Evolutionary conservation across 2,797 vertebrate genomes (phyloP).

Genomic region (Cuniculus paca): DNA sequence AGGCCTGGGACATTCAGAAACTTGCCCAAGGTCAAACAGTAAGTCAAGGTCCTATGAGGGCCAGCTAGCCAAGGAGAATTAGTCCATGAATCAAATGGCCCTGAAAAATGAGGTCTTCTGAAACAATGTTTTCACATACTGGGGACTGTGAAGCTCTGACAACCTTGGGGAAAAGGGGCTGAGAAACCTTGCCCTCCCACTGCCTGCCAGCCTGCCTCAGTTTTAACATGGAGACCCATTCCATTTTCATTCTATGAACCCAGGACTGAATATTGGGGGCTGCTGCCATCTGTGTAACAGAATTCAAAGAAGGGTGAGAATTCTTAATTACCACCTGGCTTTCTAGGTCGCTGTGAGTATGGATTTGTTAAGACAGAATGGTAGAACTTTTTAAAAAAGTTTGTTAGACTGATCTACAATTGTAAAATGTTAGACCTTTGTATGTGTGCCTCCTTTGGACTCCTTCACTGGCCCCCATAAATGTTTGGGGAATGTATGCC

Average conservation of each 20-base stretch:
- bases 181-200: background rate
- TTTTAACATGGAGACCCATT: background rate
- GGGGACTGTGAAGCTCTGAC: background rate
- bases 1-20: background rate
- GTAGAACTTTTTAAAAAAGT: background rate
- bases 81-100: background rate
- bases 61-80: background rate
- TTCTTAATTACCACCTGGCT: background rate
- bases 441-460: background rate
- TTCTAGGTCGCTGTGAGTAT: background rate
- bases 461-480: background rate
- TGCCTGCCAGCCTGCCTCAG: background rate
- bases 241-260: background rate
- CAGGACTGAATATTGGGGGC: background rate
- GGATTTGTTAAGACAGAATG: slow-evolving; percentile 21
- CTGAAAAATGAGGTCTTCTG: background rate
- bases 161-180: background rate
- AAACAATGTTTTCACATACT: background rate
- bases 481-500: background rate
- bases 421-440: background rate
- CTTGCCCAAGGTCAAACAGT: background rate
- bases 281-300: background rate
- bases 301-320: background rate
- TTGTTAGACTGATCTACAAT: background rate
- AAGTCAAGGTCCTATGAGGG: background rate